Evolutionary conservation across 2,113 vertebrate species (phyloP), one percentile per base, ranked within the genome.

Genomic region (Bubalus kerabau): DNA sequence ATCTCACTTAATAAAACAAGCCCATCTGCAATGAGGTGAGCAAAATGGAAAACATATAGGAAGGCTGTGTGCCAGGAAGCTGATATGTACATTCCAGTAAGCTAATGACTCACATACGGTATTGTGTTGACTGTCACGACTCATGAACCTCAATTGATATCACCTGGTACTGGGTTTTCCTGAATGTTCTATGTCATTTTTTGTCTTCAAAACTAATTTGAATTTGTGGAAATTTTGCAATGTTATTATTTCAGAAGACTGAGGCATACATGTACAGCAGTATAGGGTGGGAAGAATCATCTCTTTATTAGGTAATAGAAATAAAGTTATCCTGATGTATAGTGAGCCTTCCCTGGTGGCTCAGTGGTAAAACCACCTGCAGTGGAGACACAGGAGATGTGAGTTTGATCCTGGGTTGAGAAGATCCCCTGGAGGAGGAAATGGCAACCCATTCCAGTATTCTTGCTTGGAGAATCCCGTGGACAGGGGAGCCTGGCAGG

Each of bases 1-100:
- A 92, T 93, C 56, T 92, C 52, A 54, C 59, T 85, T 86, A 95
- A 90, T 97, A 91, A 95, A 92, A 94, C 4, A 86, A 94, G 57
- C 26, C 83, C 88, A 67, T 96, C 83, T 95, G 67, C 95, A 95
- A 52, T 36, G 93, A 98, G 74, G 87, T 96, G 91, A 93, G 83
- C 40, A 78, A 95, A 96, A 97, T 95, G 93, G 87, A 90, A 97
- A 97, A 95, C 87, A 94, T 54, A 90, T 10, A 95, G 43, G 52
- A 32, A 95, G 96, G 93, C 91, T 32, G 32, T 21, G 48, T 48
- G 74, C 96, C 97, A 98, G 91, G 24, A 87, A 90, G 88, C 64
- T 81, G 91, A 93, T 56, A 50, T 0, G 0, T 54, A 50, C 89
- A 76, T 84, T 97, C 86, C 93, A 59, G 52, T 30, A 52, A 95